These are phyloP conservation scores for Cygnus atratus DNA, from an alignment of 2,113 vertebrate genomes.

Conservation along the genomic window DNA sequence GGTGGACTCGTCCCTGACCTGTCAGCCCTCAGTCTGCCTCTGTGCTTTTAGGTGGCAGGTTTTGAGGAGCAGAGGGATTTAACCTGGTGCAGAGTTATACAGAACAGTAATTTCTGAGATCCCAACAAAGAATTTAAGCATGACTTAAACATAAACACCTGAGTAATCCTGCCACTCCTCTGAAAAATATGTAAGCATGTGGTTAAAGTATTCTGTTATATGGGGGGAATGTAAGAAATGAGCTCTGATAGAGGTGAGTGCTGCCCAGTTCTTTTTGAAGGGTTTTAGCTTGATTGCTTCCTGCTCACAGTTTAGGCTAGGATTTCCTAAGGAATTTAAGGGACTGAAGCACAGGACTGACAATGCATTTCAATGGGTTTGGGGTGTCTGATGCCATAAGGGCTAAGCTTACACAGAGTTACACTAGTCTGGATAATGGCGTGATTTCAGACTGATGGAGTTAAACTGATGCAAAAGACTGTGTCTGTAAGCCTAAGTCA, in stretches of 20 bases:
- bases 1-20: neutral
- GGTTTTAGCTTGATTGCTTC: neutral
- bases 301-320: neutral
- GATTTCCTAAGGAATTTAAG: neutral
- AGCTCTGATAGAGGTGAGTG: neutral
- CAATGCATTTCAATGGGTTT: neutral
- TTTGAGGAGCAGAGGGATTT: neutral
- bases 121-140: neutral
- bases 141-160: neutral
- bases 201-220: neutral
- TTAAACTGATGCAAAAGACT: neutral
- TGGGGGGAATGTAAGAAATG: neutral
- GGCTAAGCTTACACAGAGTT: neutral
- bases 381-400: neutral
- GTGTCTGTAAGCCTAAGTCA: neutral
- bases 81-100: neutral
- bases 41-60: neutral
- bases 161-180: neutral
- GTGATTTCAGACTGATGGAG: neutral
- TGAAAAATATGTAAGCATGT: neutral
- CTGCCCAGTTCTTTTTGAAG: neutral
- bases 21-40: fast-evolving
- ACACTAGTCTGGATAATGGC: neutral
- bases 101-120: neutral
- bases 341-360: neutral